Evolutionary conservation across 2,113 vertebrate species (phyloP).

Genomic region (Gallinago media): DNA sequence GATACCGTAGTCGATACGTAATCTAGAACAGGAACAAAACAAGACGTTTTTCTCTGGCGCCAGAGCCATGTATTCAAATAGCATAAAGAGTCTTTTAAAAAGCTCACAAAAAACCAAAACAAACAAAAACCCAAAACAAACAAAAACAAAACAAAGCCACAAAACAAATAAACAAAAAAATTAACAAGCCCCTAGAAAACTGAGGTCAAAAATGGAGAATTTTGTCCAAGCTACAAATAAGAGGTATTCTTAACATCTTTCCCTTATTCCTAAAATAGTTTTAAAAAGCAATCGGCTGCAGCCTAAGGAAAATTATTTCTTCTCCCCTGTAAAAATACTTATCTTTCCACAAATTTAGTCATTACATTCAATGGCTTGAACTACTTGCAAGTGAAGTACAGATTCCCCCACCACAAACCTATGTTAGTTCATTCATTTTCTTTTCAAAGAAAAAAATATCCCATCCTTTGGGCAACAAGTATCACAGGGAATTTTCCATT

Average conservation of each 20-base stretch:
- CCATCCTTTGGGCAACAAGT: not conserved
- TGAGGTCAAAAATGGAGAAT: not conserved
- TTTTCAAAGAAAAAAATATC: not conserved
- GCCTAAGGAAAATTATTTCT: not conserved
- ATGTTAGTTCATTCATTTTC: not conserved
- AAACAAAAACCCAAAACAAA: not conserved
- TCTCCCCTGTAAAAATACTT: not conserved
- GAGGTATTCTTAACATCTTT: not conserved
- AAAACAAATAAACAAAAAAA: not conserved
- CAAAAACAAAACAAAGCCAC: not conserved
- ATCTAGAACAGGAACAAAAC: slow-evolving; percentile 71
- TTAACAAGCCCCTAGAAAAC: not conserved
- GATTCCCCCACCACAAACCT: not conserved
- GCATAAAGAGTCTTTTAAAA: not conserved
- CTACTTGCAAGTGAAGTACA: not conserved
- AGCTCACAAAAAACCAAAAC: not conserved
- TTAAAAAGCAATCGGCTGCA: not conserved
- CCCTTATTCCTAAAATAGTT: not conserved
- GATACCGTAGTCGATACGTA: slow-evolving; percentile 79
- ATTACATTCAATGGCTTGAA: not conserved
- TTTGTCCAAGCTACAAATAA: not conserved
- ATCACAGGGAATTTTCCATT: not conserved
- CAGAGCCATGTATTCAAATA: not conserved
- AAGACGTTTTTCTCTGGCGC: not conserved
- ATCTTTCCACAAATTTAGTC: not conserved